A percentile compares a stretch with the other conserved stretches of the same genome.
phyloP scores from a whole-genome alignment of 2,113 vertebrate genomes.

The Apaloderma vittatum region DNA sequence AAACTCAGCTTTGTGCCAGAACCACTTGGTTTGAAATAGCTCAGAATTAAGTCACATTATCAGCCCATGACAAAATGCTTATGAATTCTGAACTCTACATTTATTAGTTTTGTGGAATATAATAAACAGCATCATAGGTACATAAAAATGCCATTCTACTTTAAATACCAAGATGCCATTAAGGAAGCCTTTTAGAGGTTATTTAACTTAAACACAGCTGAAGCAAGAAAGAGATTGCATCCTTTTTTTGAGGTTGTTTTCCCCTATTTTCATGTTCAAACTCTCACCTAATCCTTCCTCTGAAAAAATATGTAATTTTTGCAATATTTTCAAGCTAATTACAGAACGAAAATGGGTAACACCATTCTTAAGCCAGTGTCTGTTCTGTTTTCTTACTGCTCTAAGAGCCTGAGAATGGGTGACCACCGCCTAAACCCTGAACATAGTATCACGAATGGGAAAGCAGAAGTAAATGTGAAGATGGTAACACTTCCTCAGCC shows the following conservation, averaged over 20 bases:
- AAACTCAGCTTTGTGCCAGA: neutral
- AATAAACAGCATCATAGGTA: neutral
- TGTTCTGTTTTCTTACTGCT: neutral
- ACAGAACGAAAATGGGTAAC: neutral
- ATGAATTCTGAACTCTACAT: neutral
- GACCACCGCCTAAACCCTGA: neutral
- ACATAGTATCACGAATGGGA: neutral
- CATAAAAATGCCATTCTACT: neutral
- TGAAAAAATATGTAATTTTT: neutral
- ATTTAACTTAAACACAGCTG: neutral
- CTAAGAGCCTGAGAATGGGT: neutral
- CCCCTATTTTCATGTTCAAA: neutral
- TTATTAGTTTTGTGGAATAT: neutral
- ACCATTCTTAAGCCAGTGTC: neutral
- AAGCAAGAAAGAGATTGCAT: constrained; percentile 1
- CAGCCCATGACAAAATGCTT: neutral
- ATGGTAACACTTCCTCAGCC: neutral
- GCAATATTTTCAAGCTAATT: neutral
- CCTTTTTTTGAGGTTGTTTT: neutral
- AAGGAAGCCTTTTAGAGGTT: neutral
- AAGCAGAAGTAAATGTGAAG: neutral
- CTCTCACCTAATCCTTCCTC: neutral
- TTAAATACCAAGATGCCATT: neutral
- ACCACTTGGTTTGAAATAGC: neutral
- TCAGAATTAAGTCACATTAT: neutral